These are phyloP conservation scores for Eristalis tenax DNA, from an alignment of 2,888 invertebrate species.

Conservation along the genomic window DNA sequence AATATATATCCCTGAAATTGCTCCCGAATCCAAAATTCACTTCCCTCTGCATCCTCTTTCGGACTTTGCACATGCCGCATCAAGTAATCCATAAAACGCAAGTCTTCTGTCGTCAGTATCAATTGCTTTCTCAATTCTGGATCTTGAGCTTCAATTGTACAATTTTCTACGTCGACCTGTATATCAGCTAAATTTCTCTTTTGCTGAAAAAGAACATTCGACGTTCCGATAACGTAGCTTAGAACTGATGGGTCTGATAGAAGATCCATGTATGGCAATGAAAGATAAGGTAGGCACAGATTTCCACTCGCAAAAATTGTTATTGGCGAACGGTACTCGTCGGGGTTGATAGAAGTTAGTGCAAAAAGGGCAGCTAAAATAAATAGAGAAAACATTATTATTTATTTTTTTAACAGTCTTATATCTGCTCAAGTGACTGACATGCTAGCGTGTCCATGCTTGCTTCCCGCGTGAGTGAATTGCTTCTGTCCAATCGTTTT, in stretches of 20 bases:
- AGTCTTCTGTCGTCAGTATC: slow-evolving; percentile 95
- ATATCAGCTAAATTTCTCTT: slow-evolving; percentile 96
- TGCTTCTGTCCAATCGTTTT: slow-evolving; percentile 76
- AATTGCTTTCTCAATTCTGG: slow-evolving; percentile 90
- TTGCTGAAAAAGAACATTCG: slow-evolving; percentile 98
- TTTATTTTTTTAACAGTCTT: slow-evolving; percentile 47
- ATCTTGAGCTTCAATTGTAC: slow-evolving; percentile 91
- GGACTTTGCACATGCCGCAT: slow-evolving; percentile 88
- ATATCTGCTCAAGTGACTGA: slow-evolving; percentile 73
- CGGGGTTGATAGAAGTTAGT: slow-evolving; percentile 78
- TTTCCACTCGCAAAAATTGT: slow-evolving; percentile 94
- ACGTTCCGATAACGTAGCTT: slow-evolving; percentile 96
- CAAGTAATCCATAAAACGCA: slow-evolving; percentile 96
- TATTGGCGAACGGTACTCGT: slow-evolving; percentile 92
- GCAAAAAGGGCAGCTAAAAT: slow-evolving; percentile 77
- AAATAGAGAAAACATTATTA: not conserved
- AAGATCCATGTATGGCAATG: slow-evolving; percentile 96
- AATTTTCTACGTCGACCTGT: slow-evolving; percentile 93
- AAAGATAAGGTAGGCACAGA: slow-evolving; percentile 96
- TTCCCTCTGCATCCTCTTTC: slow-evolving; percentile 91
- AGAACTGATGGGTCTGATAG: slow-evolving; percentile 92
- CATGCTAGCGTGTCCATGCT: slow-evolving; percentile 86
- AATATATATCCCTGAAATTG: slow-evolving; percentile 95
- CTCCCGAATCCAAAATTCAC: slow-evolving; percentile 97
- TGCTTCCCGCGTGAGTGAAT: slow-evolving; percentile 86